Evolutionary conservation across 1,140 invertebrate genomes (phyloP), one percentile per base, ranked within the genome.

Genomic region (Tachypleus tridentatus): DNA sequence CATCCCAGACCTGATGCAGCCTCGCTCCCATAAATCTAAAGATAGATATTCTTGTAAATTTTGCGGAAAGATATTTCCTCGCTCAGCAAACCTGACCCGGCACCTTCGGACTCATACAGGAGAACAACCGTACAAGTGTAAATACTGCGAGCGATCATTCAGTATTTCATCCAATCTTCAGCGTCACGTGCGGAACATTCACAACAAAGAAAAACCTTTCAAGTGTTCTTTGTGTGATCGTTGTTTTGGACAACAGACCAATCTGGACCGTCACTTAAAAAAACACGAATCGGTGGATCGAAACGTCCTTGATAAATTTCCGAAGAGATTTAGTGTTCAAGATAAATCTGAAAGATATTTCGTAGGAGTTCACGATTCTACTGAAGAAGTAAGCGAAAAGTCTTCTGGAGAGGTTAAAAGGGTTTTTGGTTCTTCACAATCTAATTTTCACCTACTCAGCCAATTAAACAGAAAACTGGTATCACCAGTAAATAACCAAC

Each of bases 41-140:
- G 95, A 98, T 75, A 81, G 93, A n/a, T 98, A 98, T 76, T 86
- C 89, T 3, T 98, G 96, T 77, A 96, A 94, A 75, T 98, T 49
- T 49, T 60, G 59, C 48, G 29, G 48, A 8, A 49, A 8, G 49
- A 7, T 4, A 6, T 60, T 60, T 3, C 8, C 8, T 48, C 11
- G 48, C 9, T 10, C 10, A 49, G 48, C 6, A 51, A 51, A 49
- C 49, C 11, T 60, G 8, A 47, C 48, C 5, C 10, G 5, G 6
- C 59, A 60, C 48, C 4, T 60, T 4, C 11, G 49, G 8, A 49
- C 6, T 5, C 59, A 60, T 11, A 49, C 59, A 4, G 59, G 59
- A 49, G 59, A 60, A 49, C 10, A 60, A 60, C 59, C 59, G 9
- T 49, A 29, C 50, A n/a, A 7, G 58, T 58, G 58, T 29, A 47